Base-by-base conservation (phyloP, 2,797 vertebrate species). In the Falco biarmicus region DNA sequence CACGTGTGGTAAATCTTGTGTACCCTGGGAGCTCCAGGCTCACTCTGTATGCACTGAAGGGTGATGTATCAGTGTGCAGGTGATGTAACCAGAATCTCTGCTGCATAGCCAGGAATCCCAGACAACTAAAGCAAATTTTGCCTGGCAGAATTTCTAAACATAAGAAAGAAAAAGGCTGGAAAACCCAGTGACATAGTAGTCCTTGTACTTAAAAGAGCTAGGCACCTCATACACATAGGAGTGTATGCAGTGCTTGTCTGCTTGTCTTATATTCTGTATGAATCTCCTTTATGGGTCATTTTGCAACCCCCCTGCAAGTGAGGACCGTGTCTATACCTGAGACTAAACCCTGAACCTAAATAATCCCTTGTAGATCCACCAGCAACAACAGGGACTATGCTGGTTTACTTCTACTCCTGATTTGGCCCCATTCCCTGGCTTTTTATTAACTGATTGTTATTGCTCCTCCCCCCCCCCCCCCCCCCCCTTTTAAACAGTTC, bases 221-320 rank as follows among this genome's bases (percentile, higher is more conserved):
- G 32, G 32, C 45, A 14, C 7, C 4, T 78, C 34, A 25, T 32
- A 43, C 19, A 25, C 0, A 0, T 17, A 47, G 15, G 57, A 71
- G 6, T 32, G 20, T 0, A 43, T 43, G 15, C 41, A 43, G 16
- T 43, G 0, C 5, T 9, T 73, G 65, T 65, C 56, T 41, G 0
- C 5, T 9, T 73, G 65, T 65, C 56, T 41, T 66, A 2, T 47
- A 24, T 80, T 69, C 39, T 2, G 0, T n/a, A 14, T 63, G 32
- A 68, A 70, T 61, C 39, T 80, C 45, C 6, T 0, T 43, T 64
- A 26, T 13, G 47, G 41, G 39, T 63, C 7, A 48, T 65, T 93
- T 79, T 87, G 15, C 54, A 84, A 25, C 32, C 17, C 26, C 4
- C 21, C 1, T 4, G 16, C 7, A 15, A 21, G 18, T 51, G 53